Base-by-base conservation (phyloP, 2,888 invertebrate species). In the Timema podura region DNA sequence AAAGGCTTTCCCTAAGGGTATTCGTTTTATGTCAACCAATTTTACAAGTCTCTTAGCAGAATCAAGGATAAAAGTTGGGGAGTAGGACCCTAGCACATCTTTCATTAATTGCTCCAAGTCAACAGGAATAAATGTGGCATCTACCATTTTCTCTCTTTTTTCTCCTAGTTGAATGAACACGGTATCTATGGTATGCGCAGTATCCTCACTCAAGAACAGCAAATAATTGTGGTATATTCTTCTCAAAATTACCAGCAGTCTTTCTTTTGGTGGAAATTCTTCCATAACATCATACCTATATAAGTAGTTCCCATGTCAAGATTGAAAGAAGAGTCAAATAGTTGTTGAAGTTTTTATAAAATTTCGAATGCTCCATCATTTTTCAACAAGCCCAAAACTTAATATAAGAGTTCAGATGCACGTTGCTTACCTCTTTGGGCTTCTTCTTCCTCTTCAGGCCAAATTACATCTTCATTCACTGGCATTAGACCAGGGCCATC, bases 261-360 rank as follows among this genome's bases (percentile, higher is more conserved):
- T 66, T 45, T 70, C 70, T 45, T 67, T 70, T 9, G 59, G 66
- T n/a, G 70, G 67, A 30, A 70, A 66, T 30, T 70, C 70, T 48
- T 64, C 64, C 16, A 70, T 16, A 15, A 70, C 67, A 64, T 70
- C 67, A 16, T 59, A 66, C 16, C 70, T 46, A 70, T 16, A 15
- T 64, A 70, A 10, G 70, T 70, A 44, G 70, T 64, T 49, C 61
- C 70, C 9, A 66, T 15, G 30, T 70, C 44, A 13, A 70, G 16
- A 15, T 51, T 65, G 13, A 48, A 15, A 30, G 66, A 57, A 16
- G 67, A 59, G 15, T 57, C 61, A 64, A 70, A 70, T 30, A 70
- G 46, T 10, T 64, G 48, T 51, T 67, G 67, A 13, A 70, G 54
- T 11, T 57, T 66, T 15, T 66, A 67, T 5, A 70, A 11, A 13